phyloP scores from a whole-genome alignment of 1,140 invertebrate species.

The Lamellibrachia luymesi region DNA sequence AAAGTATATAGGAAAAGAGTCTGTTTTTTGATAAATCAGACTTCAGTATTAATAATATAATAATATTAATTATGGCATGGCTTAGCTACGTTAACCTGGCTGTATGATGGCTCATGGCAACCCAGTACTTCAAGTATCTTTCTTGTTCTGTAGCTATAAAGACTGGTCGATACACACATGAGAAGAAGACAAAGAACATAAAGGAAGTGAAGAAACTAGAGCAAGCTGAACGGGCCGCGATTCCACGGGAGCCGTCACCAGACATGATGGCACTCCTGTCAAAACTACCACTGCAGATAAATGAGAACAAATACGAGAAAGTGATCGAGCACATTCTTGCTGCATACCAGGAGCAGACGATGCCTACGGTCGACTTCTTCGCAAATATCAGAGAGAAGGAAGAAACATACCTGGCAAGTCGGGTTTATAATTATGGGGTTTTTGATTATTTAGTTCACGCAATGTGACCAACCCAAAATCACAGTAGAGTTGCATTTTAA shows the following conservation, averaged over 20 bases:
- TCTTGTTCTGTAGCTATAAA: slow-evolving; percentile 42
- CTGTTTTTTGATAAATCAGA: too few relatives aligned
- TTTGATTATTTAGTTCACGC: too few relatives aligned
- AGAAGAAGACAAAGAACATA: slow-evolving; percentile 49
- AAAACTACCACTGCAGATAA: not conserved
- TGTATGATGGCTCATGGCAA: not conserved
- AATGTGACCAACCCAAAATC: too few relatives aligned
- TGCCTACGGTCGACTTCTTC: slow-evolving; percentile 28
- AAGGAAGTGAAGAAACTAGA: slow-evolving; percentile 45
- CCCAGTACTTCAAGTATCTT: not conserved
- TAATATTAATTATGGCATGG: too few relatives aligned
- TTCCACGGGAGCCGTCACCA: not conserved
- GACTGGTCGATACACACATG: slow-evolving; percentile 53
- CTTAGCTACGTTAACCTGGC: not conserved
- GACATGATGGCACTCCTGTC: not conserved
- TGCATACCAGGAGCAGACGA: slow-evolving; percentile 27
- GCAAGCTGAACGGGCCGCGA: slow-evolving; percentile 8
- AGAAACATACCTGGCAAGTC: slow-evolving; percentile 30
- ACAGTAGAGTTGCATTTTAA: too few relatives aligned
- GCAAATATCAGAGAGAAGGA: slow-evolving; percentile 28
- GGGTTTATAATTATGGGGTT: not conserved
- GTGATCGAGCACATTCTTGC: slow-evolving; percentile 27
- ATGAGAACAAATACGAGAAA: slow-evolving; percentile 22
- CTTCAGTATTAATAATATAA: too few relatives aligned
- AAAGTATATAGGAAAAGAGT: too few relatives aligned